Conservation (phyloP, 2,888 invertebrate species). For the Zootermopsis nevadensis region DNA sequence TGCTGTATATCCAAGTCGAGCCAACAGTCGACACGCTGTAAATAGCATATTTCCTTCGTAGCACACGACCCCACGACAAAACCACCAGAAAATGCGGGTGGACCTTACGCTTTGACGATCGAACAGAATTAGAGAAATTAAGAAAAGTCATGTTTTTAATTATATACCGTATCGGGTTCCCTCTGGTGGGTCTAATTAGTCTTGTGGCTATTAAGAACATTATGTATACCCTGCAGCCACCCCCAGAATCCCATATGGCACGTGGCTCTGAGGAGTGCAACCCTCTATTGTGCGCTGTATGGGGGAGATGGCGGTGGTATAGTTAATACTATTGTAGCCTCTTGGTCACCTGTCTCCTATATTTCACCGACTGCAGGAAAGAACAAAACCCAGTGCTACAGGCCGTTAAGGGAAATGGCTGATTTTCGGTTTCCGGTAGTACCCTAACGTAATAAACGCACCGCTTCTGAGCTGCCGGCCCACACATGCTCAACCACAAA, state of each 20-base stretch:
- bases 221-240: slow-evolving; percentile 25
- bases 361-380: slow-evolving; percentile 36
- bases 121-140: slow-evolving; percentile 39
- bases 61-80: slow-evolving; percentile 4
- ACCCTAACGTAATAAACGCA: not conserved
- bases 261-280: slow-evolving; percentile 26
- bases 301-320: slow-evolving; percentile 23
- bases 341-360: slow-evolving; percentile 40
- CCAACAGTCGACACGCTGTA: slow-evolving; percentile 11
- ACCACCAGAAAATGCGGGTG: slow-evolving; percentile 15
- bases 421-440: slow-evolving; percentile 18
- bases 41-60: slow-evolving; percentile 1
- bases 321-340: slow-evolving; percentile 21
- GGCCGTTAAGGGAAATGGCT: slow-evolving; percentile 22
- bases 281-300: slow-evolving; percentile 19
- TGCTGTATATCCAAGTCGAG: not conserved
- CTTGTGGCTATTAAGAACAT: slow-evolving; percentile 27
- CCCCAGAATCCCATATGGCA: slow-evolving; percentile 39
- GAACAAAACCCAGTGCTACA: slow-evolving; percentile 7
- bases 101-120: not conserved
- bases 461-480: not conserved
- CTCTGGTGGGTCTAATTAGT: slow-evolving; percentile 32
- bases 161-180: slow-evolving; percentile 31
- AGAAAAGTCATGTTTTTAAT: slow-evolving; percentile 47
- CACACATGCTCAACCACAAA: not conserved